Percentiles rank a stretch among this genome's conserved stretches.
Evolutionary conservation across 2,888 invertebrate genomes (phyloP).

Genomic region (Mamestra brassicae): DNA sequence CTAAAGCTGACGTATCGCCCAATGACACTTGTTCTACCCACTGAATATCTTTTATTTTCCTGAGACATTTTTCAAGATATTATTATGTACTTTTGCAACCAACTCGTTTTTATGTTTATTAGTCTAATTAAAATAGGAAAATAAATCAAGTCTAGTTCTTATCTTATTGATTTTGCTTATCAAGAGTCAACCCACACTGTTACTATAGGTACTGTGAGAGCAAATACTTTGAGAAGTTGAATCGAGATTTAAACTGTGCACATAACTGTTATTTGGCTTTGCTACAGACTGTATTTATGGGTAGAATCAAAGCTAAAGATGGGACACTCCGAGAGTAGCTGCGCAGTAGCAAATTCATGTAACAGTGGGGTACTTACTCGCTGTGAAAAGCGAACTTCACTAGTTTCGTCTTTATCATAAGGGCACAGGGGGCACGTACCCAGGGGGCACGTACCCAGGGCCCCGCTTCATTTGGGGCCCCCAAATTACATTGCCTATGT

Average conservation of each 20-base stretch:
- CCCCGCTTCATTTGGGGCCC: no score
- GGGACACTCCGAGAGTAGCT: no score
- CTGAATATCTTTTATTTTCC: slow-evolving; percentile 74
- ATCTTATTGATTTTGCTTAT: neutral
- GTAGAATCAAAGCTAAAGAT: no score
- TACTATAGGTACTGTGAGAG: neutral
- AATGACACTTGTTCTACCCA: slow-evolving; percentile 66
- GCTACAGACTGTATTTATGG: no score
- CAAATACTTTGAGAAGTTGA: neutral
- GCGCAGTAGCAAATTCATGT: no score
- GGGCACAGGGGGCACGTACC: no score
- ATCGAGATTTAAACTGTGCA: neutral
- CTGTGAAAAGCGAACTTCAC: no score
- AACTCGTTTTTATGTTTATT: slow-evolving; percentile 35
- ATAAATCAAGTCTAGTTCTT: neutral
- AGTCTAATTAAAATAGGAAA: neutral
- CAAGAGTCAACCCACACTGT: neutral
- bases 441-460: no score
- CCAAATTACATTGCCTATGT: no score
- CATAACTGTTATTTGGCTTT: neutral
- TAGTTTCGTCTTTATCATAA: no score
- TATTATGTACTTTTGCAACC: slow-evolving; percentile 29
- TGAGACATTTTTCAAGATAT: slow-evolving; percentile 72
- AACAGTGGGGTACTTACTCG: no score
- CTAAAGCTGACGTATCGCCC: slow-evolving; percentile 68